Base-by-base conservation (phyloP, 37 sponge, comb jelly and placozoan species). In the Diacarnus erythraeanus region DNA sequence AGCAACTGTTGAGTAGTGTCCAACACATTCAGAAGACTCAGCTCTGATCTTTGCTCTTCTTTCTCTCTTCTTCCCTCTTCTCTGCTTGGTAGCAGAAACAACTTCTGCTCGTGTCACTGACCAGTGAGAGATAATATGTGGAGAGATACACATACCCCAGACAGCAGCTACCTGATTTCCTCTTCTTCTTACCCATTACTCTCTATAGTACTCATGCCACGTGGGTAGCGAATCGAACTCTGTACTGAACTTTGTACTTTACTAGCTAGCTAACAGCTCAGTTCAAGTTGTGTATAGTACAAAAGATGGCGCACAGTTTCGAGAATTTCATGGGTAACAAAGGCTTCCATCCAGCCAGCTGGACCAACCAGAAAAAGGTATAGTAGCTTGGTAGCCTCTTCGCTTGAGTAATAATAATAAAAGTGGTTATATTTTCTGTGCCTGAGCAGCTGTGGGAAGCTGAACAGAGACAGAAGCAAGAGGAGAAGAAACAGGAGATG, bases 371-470 rank as follows among this genome's bases (percentile, higher is more conserved):
- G 69, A 68, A 37, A 68, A 68, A 68, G 27, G 69, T 68, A 31
- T 36, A 38, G 64, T 6, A 27, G 56, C 56, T 20, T 54, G 56
- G 10, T 20, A 54, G 17, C 56, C 10, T 20, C 17, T 54, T 17
- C 17, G 17, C 17, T 54, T 54, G 56, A 54, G 56, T 54, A 64
- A 23, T 64, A 8, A 21, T 17, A 64, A 29, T 23, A 26, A n/a
- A 29, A 26, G 23, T 64, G 64, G 15, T 69, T 18, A 29, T 27
- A 10, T 17, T 10, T 27, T 9, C 70, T 72, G 27, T 44, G 3
- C 36, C 75, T 30, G 59, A 57, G 30, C 35, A 93, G 94, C 40
- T 87, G 47, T 94, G 86, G 85, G 91, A 91, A 57, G 94, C 92
- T 12, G 84, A 94, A 47, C 87, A 94, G 76, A 75, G 84, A 31